Percentiles rank a stretch among this genome's conserved stretches.
phyloP scores from a whole-genome alignment of 2,888 invertebrate species.

The Microctonus hyperodae region DNA sequence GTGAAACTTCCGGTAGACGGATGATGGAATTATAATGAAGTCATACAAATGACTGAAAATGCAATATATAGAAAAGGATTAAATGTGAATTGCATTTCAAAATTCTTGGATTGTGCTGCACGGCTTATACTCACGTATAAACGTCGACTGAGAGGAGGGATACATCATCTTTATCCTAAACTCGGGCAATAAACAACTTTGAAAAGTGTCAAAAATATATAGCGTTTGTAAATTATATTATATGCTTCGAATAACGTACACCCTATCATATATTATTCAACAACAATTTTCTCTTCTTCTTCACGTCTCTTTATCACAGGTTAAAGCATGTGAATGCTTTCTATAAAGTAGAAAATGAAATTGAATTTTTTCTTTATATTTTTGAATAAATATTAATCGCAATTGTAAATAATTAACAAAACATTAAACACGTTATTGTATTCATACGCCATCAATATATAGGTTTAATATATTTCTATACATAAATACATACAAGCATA shows the following conservation, averaged over 20 bases:
- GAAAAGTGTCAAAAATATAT: neutral
- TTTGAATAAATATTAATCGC: no score
- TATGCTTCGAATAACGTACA: neutral
- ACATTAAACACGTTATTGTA: no score
- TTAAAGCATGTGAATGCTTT: neutral
- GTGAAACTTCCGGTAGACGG: neutral
- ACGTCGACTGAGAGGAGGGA: no score
- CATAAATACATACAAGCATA: no score
- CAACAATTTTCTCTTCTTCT: neutral
- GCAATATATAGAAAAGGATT: conserved; percentile 12
- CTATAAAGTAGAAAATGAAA: neutral
- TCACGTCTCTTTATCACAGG: neutral
- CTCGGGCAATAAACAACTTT: neutral
- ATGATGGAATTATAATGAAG: neutral
- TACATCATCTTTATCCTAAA: neutral
- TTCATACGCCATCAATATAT: no score
- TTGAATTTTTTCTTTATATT: neutral
- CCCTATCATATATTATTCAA: neutral
- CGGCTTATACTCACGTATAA: no score
- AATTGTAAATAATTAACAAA: no score
- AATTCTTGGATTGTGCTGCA: conserved; percentile 8
- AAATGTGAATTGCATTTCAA: conserved; percentile 22
- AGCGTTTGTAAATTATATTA: neutral
- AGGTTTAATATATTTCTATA: no score
- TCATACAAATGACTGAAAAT: neutral